Evolutionary conservation across 2,113 vertebrate species (phyloP), one percentile per base, ranked within the genome.

Genomic region (Sturnus vulgaris): DNA sequence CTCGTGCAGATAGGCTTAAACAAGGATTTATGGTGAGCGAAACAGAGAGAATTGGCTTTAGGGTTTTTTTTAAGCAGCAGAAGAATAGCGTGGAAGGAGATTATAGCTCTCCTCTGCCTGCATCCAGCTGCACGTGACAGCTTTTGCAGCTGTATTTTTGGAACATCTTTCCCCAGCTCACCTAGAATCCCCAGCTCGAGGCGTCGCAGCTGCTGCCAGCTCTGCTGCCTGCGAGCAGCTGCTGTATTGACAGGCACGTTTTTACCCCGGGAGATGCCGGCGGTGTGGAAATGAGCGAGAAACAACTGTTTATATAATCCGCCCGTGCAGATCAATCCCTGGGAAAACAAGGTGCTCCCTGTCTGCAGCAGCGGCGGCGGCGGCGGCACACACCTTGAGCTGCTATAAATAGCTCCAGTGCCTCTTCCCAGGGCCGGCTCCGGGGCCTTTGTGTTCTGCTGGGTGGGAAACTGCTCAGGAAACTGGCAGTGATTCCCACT

Each of bases 201-300:
- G 60, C 60, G 2, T 4, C 7, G 44, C 95, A 96, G 94, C 95
- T 96, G 96, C 89, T 64, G 14, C 22, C 55, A 27, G 80, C 28
- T n/a, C 81, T 53, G 89, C 93, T 2, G 20, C 31, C 37, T 37
- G 77, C 21, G 33, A 78, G 94, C 95, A 97, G 95, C 96, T 96
- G 96, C 90, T 40, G 44, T 59, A 81, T 69, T 56, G 82, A 88
- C 82, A 82, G 81, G 87, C 17, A 47, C 63, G 4, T 65, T 77
- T 50, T 13, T 78, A 88, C 91, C 85, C 19, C 9, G 56, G 85
- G 94, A 94, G 75, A 78, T 83, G 79, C 42, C 2, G 31, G 44
- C 5, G 18, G 77, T 71, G 75, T 85, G 90, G 70, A 72, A 93
- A 90, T 16, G 78, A 91, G 92, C 52, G 35, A 37, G 94, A 72